Evolutionary conservation across 1,140 invertebrate genomes (phyloP).

Genomic region (Apolygus lucorum): DNA sequence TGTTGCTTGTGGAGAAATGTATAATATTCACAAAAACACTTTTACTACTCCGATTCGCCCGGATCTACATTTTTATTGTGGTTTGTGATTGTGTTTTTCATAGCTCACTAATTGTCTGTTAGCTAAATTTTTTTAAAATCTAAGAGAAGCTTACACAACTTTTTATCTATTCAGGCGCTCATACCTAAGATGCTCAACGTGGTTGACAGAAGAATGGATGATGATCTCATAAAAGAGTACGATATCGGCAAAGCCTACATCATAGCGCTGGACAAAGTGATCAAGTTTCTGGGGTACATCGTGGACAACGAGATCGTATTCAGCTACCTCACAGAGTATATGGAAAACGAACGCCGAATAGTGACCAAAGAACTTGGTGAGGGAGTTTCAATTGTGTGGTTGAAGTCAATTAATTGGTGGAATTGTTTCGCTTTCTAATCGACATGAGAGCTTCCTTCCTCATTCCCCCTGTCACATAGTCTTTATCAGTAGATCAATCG

Average conservation of each 20-base stretch:
- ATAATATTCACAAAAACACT: constrained; percentile 3
- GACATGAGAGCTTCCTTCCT: no score
- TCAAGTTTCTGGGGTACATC: constrained; percentile 16
- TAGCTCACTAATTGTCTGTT: neutral
- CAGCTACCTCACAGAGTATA: neutral
- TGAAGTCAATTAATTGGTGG: no score
- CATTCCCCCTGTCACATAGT: no score
- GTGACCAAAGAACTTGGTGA: constrained; percentile 16
- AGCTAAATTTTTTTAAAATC: no score
- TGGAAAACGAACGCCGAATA: constrained; percentile 13
- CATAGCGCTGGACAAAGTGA: constrained; percentile 9
- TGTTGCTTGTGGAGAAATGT: neutral
- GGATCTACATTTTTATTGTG: constrained; percentile 18
- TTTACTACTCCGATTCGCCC: constrained; percentile 1
- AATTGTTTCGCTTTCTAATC: no score
- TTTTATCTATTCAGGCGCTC: constrained; percentile 1
- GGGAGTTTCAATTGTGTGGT: no score
- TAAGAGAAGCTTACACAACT: no score
- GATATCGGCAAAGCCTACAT: constrained; percentile 21
- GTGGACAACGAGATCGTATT: constrained; percentile 9
- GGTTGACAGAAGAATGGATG: constrained; percentile 18
- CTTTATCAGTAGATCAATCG: no score
- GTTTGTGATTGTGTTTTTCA: neutral
- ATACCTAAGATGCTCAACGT: constrained; percentile 14
- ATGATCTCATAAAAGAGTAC: constrained; percentile 16